Percentiles rank a stretch among this genome's conserved stretches.
Evolutionary conservation across 1,140 invertebrate species (phyloP).

Genomic region (Drosophila bocki): DNA sequence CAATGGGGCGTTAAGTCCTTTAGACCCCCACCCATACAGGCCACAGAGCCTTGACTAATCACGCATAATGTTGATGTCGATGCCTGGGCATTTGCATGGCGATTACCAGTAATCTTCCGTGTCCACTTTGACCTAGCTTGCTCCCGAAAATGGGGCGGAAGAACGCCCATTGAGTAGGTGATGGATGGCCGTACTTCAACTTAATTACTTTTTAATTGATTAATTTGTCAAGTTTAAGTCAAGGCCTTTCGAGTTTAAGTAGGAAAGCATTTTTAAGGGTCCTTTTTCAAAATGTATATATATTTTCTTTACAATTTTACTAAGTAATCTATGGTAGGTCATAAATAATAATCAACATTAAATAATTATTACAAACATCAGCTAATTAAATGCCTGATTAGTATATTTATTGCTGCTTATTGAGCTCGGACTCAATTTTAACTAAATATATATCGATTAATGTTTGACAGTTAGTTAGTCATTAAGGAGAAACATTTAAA

Average conservation of each 20-base stretch:
- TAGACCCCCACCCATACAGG: background rate
- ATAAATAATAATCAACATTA: background rate
- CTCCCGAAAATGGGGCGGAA: slow-evolving; percentile 19
- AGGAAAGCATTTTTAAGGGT: background rate
- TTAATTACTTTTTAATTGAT: slow-evolving; percentile 75
- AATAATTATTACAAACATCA: background rate
- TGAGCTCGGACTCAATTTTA: background rate
- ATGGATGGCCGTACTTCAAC: slow-evolving; percentile 12
- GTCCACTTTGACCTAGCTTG: slow-evolving; percentile 19
- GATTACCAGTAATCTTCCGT: slow-evolving; percentile 62
- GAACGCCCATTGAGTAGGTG: background rate
- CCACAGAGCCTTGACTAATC: slow-evolving; percentile 60
- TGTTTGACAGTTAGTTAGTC: too few species aligned
- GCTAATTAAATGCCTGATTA: background rate
- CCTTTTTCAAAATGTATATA: background rate
- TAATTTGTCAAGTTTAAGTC: slow-evolving; percentile 27
- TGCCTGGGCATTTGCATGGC: slow-evolving; percentile 51
- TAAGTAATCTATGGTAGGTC: background rate
- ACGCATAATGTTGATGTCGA: slow-evolving; percentile 46
- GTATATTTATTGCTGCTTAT: background rate
- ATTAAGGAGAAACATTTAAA: background rate
- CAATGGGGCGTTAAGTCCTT: slow-evolving; percentile 63
- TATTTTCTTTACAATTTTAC: background rate
- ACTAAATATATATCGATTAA: background rate
- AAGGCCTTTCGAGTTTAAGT: background rate